A percentile compares a stretch with the other conserved stretches of the same genome.
phyloP scores from a whole-genome alignment of 2,888 invertebrate species.

The Clunio marinus region DNA sequence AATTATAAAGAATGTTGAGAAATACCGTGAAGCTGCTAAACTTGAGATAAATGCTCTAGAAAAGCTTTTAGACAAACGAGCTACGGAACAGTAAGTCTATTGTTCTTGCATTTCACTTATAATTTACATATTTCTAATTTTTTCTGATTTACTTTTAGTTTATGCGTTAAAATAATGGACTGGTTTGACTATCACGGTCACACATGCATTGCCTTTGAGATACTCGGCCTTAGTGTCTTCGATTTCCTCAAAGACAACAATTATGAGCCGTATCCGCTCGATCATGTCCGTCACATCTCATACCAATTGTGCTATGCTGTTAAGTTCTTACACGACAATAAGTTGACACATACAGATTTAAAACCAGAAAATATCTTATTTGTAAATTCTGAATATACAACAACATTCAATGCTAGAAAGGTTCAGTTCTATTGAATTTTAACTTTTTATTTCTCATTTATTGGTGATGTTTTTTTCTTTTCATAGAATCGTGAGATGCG shows the following conservation, averaged over 20 bases:
- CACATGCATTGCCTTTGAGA: slow-evolving; percentile 97
- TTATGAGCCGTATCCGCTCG: slow-evolving; percentile 96
- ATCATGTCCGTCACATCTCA: slow-evolving; percentile 95
- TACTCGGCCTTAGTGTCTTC: slow-evolving; percentile 95
- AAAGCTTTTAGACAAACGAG: slow-evolving; percentile 91
- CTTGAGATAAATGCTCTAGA: slow-evolving; percentile 98
- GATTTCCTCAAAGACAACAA: slow-evolving; percentile 99
- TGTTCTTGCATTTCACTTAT: no score
- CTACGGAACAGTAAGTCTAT: slow-evolving; percentile 85
- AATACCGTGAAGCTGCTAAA: slow-evolving; percentile 98
- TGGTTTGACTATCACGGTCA: slow-evolving; percentile 98
- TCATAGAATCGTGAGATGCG: slow-evolving; percentile 77
- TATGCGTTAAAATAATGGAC: slow-evolving; percentile 95
- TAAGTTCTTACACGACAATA: slow-evolving; percentile 95
- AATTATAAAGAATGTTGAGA: slow-evolving; percentile 99
- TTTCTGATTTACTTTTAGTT: slow-evolving; percentile 54
- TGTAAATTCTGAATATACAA: slow-evolving; percentile 87
- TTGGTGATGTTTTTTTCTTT: slow-evolving; percentile 10
- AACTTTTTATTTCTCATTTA: background rate
- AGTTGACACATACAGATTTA: slow-evolving; percentile 97
- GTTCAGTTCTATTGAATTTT: slow-evolving; percentile 47
- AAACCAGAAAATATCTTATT: slow-evolving; percentile 99
- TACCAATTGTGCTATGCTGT: slow-evolving; percentile 97
- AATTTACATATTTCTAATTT: no score
- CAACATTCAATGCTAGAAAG: slow-evolving; percentile 68